These are phyloP conservation scores for Syngnathus floridae DNA, from an alignment of 2,113 vertebrate genomes.

Conservation along the genomic window DNA sequence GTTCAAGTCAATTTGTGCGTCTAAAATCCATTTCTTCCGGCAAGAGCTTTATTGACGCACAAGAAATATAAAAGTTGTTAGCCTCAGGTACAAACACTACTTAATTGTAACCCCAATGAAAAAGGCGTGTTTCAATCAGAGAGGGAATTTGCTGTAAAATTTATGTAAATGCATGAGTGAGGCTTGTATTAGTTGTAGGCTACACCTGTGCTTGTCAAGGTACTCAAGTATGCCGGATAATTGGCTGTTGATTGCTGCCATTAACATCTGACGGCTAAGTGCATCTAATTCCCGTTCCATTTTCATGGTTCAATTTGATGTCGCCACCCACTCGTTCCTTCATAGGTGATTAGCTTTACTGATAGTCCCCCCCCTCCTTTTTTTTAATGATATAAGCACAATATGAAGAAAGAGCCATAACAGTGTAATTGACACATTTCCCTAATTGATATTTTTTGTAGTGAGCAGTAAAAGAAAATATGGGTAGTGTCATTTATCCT, in stretches of 20 bases:
- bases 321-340: conserved; percentile 62
- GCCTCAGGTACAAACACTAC: conserved; percentile 33
- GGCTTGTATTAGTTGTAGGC: conserved; percentile 52
- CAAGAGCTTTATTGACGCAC: conserved; percentile 34
- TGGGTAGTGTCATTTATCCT: conserved; percentile 2
- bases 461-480: conserved; percentile 24
- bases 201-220: conserved; percentile 70
- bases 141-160: conserved; percentile 54
- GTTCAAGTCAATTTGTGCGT: conserved; percentile 15
- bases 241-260: conserved; percentile 72
- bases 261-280: conserved; percentile 72
- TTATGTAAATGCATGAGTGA: conserved; percentile 60
- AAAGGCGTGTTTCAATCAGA: conserved; percentile 43
- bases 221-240: conserved; percentile 64
- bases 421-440: conserved; percentile 50
- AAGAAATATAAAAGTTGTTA: conserved; percentile 36
- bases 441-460: conserved; percentile 41
- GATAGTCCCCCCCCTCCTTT: conserved; percentile 13
- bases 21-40: conserved; percentile 7
- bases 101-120: conserved; percentile 54
- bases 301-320: conserved; percentile 65
- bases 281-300: conserved; percentile 71
- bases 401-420: conserved; percentile 41
- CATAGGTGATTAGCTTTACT: conserved; percentile 60
- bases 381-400: conserved; percentile 59